Evolutionary conservation across 2,888 invertebrate species (phyloP).

Genomic region (Invenusta paracnida): DNA sequence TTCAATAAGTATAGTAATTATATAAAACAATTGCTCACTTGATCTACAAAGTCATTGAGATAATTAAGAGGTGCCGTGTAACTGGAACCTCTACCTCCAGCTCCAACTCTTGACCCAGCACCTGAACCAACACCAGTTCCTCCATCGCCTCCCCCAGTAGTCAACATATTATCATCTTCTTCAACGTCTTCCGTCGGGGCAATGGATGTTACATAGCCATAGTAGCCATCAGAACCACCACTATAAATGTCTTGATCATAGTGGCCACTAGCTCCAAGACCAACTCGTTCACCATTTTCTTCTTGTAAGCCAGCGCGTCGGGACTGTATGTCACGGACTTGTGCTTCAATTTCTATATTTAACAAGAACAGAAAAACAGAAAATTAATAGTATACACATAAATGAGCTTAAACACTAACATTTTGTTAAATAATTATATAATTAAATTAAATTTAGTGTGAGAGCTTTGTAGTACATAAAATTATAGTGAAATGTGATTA

Average conservation of each 20-base stretch:
- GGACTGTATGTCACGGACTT: conserved; percentile 81
- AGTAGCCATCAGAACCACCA: conserved; percentile 69
- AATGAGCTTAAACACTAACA: too few relatives aligned
- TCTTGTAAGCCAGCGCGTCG: conserved; percentile 72
- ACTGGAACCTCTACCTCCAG: background rate
- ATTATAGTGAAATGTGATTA: too few relatives aligned
- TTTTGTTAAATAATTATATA: too few relatives aligned
- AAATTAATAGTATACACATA: too few relatives aligned
- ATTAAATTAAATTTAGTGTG: too few relatives aligned
- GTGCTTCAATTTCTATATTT: conserved; percentile 94
- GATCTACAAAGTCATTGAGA: conserved; percentile 34
- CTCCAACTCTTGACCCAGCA: too few relatives aligned
- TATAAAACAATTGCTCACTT: background rate
- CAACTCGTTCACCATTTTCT: conserved; percentile 64
- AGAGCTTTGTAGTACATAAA: too few relatives aligned
- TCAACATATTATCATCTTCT: conserved; percentile 51
- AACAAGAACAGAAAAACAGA: too few relatives aligned
- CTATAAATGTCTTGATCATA: conserved; percentile 86
- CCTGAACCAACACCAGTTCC: conserved; percentile 1
- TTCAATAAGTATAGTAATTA: too few relatives aligned
- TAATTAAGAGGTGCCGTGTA: background rate
- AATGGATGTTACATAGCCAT: conserved; percentile 90
- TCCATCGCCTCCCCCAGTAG: background rate
- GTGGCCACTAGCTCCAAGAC: conserved; percentile 76
- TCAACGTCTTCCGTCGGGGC: conserved; percentile 91